Percentiles rank a stretch among this genome's conserved stretches.
These are phyloP conservation scores for Idaea dimidiata DNA, from an alignment of 2,888 invertebrate genomes.

Conservation along the genomic window DNA sequence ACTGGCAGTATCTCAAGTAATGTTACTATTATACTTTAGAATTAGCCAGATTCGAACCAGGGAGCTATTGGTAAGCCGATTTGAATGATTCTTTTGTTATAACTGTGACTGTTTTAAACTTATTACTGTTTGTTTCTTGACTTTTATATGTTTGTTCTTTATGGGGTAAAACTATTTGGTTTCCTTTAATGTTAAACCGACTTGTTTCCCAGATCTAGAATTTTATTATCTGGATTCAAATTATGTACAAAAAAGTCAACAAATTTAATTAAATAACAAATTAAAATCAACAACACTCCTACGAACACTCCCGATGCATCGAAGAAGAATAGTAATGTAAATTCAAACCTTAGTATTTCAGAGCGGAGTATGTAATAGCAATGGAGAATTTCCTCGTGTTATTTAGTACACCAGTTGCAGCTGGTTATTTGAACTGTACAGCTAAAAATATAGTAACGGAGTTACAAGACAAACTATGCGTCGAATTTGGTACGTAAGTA, in stretches of 20 bases:
- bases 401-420: neutral
- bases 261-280: no score
- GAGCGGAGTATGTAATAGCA: neutral
- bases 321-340: neutral
- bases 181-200: no score
- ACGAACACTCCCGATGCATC: neutral
- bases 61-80: neutral
- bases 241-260: no score
- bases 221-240: no score
- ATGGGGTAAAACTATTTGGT: no score
- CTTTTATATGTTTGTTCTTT: no score
- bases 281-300: no score
- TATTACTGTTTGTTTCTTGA: no score
- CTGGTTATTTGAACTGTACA: neutral
- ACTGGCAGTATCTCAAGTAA: neutral
- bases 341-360: neutral
- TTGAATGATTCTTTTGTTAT: neutral
- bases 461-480: neutral
- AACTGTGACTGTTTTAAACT: no score
- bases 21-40: neutral
- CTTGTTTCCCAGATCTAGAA: no score
- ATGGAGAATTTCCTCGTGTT: neutral
- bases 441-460: neutral
- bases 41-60: neutral
- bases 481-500: neutral